These are phyloP conservation scores for Botia almorhae DNA, from an alignment of 2,797 vertebrate genomes.

Conservation along the genomic window DNA sequence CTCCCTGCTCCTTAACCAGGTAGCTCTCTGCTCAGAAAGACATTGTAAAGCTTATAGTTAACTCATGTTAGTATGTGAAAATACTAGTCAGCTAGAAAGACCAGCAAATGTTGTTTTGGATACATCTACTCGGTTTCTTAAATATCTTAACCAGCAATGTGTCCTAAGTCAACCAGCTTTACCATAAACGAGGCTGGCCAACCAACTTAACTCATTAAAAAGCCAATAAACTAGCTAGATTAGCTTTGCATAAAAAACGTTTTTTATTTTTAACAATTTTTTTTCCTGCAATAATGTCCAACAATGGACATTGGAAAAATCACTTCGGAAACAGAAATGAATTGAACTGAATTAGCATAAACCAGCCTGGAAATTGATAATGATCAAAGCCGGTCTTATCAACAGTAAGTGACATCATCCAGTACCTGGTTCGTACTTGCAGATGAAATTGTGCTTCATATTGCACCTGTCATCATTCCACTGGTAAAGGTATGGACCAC, in stretches of 20 bases:
- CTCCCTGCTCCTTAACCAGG: slow-evolving; percentile 73
- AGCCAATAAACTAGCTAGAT: too few relatives aligned
- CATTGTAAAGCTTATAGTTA: neutral
- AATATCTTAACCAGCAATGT: too few relatives aligned
- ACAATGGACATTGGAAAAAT: neutral
- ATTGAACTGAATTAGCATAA: too few relatives aligned
- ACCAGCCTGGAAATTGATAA: neutral
- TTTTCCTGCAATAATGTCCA: neutral
- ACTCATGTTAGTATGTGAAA: neutral
- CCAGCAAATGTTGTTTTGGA: too few relatives aligned
- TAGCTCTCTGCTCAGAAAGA: slow-evolving; percentile 69
- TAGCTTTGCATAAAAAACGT: too few relatives aligned
- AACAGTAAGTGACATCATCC: neutral
- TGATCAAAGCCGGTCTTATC: neutral
- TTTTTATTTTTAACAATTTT: neutral
- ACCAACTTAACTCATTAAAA: too few relatives aligned
- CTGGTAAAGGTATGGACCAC: slow-evolving; percentile 91
- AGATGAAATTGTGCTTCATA: slow-evolving; percentile 99
- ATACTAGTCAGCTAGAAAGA: neutral
- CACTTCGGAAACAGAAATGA: neutral
- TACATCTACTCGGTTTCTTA: too few relatives aligned
- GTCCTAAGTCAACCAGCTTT: too few relatives aligned
- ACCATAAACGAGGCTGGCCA: too few relatives aligned
- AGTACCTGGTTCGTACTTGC: slow-evolving; percentile 90
- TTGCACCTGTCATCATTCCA: slow-evolving; percentile 99